A percentile compares a stretch with the other conserved stretches of the same genome.
Evolutionary conservation across 1,140 invertebrate genomes (phyloP).

Genomic region (Dinoponera quadriceps): DNA sequence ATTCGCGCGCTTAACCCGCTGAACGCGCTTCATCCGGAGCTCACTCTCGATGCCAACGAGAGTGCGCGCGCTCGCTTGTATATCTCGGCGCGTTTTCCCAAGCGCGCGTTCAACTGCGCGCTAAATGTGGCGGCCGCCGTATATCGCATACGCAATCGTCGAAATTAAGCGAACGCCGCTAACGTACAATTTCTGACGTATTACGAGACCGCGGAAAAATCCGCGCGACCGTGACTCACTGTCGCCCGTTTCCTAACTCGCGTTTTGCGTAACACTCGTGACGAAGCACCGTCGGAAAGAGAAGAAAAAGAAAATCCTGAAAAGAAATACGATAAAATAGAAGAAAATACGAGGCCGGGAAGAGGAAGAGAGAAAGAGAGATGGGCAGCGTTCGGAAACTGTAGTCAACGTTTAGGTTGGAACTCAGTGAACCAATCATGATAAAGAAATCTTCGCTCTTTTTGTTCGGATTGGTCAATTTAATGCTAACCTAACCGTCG

Average conservation of each 20-base stretch:
- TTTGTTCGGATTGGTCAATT: too few relatives aligned
- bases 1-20: neutral
- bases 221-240: constrained; percentile 7
- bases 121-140: neutral
- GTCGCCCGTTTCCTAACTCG: constrained; percentile 1
- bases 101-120: neutral
- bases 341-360: too few relatives aligned
- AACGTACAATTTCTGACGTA: neutral
- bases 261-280: neutral
- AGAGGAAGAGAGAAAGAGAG: too few relatives aligned
- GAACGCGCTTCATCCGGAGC: neutral
- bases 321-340: too few relatives aligned
- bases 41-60: neutral
- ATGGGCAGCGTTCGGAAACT: too few relatives aligned
- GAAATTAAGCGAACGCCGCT: neutral
- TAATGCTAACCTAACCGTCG: too few relatives aligned
- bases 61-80: too few relatives aligned
- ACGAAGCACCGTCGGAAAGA: neutral
- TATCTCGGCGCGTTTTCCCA: neutral
- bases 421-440: too few relatives aligned
- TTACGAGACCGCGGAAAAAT: constrained; percentile 21
- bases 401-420: too few relatives aligned
- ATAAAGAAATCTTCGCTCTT: too few relatives aligned
- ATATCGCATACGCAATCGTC: neutral
- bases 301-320: too few relatives aligned